Evolutionary conservation across 2,113 vertebrate genomes (phyloP).

Genomic region (Neogobius melanostomus): DNA sequence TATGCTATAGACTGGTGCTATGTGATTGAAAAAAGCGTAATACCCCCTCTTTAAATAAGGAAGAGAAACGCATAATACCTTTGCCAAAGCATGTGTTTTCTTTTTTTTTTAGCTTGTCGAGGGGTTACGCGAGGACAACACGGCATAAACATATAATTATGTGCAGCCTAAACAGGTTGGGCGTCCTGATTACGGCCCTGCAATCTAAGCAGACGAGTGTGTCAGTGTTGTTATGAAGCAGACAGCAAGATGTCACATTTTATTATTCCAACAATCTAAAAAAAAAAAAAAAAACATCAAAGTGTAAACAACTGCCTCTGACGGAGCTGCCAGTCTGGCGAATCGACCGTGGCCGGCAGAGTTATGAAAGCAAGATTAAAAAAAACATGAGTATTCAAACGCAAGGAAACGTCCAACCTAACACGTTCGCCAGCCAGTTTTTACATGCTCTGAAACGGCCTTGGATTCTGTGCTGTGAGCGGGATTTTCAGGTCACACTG

Average conservation of each 20-base stretch:
- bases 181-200: background rate
- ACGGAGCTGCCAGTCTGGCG: conserved; percentile 11
- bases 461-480: conserved; percentile 49
- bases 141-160: background rate
- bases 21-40: no score
- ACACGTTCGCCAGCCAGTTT: background rate
- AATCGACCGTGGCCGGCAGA: background rate
- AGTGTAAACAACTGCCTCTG: conserved; percentile 12
- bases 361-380: conserved; percentile 4
- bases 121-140: background rate
- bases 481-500: conserved; percentile 17
- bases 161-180: background rate
- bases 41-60: no score
- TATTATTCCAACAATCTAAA: background rate
- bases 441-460: conserved; percentile 18
- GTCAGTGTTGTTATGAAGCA: background rate
- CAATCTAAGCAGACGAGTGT: background rate
- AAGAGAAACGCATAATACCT: no score
- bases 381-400: background rate
- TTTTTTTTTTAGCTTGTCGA: background rate
- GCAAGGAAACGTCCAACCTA: background rate
- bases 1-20: no score
- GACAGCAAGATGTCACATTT: background rate
- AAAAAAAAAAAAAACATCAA: background rate
- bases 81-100: no score